Conservation (phyloP, 1,140 invertebrate genomes). For the Cyclina sinensis region DNA sequence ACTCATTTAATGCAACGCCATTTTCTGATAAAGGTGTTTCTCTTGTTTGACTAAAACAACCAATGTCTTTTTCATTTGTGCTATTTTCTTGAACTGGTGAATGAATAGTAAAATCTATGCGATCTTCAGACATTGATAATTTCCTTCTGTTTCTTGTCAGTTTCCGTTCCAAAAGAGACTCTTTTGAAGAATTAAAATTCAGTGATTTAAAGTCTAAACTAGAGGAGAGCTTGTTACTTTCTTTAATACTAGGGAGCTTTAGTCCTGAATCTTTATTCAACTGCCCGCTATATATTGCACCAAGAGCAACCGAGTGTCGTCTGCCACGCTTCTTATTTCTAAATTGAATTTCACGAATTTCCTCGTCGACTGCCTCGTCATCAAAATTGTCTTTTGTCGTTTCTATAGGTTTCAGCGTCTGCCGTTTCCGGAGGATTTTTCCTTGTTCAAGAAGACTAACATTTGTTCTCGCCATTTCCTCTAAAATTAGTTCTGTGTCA, state of each 20-base stretch:
- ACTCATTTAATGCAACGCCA: background rate
- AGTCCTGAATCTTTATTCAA: background rate
- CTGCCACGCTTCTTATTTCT: background rate
- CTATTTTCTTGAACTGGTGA: background rate
- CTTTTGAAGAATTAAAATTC: background rate
- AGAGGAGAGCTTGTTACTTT: background rate
- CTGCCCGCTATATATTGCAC: background rate
- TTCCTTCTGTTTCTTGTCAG: background rate
- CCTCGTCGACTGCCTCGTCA: background rate
- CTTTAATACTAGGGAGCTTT: background rate
- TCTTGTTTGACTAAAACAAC: too few relatives aligned
- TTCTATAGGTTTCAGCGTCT: background rate
- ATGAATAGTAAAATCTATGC: background rate
- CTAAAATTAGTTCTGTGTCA: background rate
- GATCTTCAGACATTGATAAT: background rate
- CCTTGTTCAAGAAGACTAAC: background rate
- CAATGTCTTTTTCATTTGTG: background rate
- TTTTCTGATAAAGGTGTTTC: background rate
- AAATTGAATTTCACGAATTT: slow-evolving; percentile 35
- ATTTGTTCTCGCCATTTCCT: background rate
- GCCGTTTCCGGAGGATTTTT: background rate
- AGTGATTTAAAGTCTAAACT: too few relatives aligned
- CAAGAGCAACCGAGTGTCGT: slow-evolving; percentile 17
- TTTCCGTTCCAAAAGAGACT: background rate
- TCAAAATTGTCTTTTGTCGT: background rate